Evolutionary conservation across 2,797 vertebrate genomes (phyloP).

Genomic region (Mus spretus): DNA sequence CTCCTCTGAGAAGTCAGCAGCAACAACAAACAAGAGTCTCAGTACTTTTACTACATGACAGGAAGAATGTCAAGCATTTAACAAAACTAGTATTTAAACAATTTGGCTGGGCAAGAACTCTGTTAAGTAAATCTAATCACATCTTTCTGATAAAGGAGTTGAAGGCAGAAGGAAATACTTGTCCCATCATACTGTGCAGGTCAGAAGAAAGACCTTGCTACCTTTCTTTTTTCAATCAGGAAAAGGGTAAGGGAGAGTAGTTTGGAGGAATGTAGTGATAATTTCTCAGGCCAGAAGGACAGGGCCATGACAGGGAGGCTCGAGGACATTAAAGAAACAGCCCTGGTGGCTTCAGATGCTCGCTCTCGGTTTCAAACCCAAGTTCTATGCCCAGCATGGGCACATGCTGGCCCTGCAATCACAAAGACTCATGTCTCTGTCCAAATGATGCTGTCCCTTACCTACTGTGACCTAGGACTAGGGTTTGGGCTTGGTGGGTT

Average conservation of each 20-base stretch:
- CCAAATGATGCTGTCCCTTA: background rate
- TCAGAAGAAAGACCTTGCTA: no score
- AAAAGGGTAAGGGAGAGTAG: background rate
- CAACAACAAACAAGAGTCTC: background rate
- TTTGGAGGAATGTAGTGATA: background rate
- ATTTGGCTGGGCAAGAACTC: background rate
- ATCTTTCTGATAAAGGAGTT: background rate
- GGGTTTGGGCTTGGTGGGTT: no score
- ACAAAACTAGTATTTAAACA: background rate
- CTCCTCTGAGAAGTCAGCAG: background rate
- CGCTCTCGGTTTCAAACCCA: background rate
- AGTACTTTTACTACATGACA: background rate
- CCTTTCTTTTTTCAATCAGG: background rate
- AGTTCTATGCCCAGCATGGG: background rate
- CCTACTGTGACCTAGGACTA: background rate
- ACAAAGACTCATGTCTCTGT: background rate
- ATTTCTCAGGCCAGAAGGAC: background rate
- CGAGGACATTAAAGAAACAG: background rate
- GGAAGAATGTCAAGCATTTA: background rate
- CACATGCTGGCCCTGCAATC: background rate
- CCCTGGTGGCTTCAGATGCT: background rate
- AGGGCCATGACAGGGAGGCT: background rate
- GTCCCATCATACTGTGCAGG: background rate
- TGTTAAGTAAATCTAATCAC: background rate
- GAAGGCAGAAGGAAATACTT: background rate